Evolutionary conservation across 2,797 vertebrate genomes (phyloP).

Genomic region (Perodicticus potto): DNA sequence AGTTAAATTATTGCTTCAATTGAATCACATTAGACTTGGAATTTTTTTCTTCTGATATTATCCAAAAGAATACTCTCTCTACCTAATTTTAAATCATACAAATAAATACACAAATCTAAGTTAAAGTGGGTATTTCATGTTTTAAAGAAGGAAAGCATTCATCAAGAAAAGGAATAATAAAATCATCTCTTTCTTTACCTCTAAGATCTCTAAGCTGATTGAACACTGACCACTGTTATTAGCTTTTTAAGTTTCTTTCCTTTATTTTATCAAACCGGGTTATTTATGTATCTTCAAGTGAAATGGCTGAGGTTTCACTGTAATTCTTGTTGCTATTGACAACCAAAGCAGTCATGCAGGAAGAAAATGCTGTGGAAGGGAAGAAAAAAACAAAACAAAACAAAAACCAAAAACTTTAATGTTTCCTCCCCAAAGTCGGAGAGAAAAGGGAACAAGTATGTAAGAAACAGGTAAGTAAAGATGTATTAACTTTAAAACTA

Average conservation of each 20-base stretch:
- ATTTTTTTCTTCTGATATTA: not conserved
- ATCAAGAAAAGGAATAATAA: not conserved
- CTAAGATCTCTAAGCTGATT: not conserved
- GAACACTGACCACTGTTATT: not conserved
- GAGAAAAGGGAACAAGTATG: constrained; percentile 45
- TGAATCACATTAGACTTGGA: not conserved
- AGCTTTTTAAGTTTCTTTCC: constrained; percentile 10
- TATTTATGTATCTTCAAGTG: constrained; percentile 54
- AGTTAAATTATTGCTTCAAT: constrained; percentile 5
- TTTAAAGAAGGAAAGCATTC: not conserved
- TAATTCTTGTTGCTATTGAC: constrained; percentile 72
- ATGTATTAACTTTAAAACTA: not conserved
- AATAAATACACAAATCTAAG: not conserved
- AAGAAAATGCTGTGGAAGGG: constrained; percentile 62
- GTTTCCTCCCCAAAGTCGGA: constrained; percentile 62
- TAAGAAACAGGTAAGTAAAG: constrained; percentile 78
- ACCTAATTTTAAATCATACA: constrained; percentile 22
- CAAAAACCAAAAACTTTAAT: not conserved
- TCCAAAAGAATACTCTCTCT: not conserved
- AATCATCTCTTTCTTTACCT: constrained; percentile 17
- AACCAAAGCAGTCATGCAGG: constrained; percentile 71
- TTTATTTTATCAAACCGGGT: constrained; percentile 41
- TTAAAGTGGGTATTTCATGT: constrained; percentile 19
- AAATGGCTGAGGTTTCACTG: constrained; percentile 52
- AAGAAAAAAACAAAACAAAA: constrained; percentile 35